Base-by-base conservation (phyloP, 2,113 vertebrate species). In the Callaeas wilsoni region DNA sequence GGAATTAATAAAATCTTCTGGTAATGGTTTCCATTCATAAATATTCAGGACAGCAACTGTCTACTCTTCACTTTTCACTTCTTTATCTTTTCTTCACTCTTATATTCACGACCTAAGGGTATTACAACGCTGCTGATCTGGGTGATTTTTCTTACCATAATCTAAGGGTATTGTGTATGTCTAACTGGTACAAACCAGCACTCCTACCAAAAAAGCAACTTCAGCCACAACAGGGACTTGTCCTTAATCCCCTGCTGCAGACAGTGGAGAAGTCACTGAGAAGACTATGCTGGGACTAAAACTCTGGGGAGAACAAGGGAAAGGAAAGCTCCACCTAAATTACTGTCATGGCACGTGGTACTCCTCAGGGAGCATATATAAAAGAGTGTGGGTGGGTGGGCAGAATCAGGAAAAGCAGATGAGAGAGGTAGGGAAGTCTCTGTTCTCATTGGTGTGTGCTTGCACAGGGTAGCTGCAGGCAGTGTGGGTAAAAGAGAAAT, bases 401-500 rank as follows among this genome's bases (percentile, higher is more conserved):
- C 56, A 90, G 57, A 39, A 14, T 4, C 17, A 50, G 26, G 19
- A 80, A 82, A 41, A 83, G 17, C 16, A 69, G 57, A 15, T 1
- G 5, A 41, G 26, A 30, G 16, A 74, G 13, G 5, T 25, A 33
- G 17, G 10, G 35, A 47, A 67, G 23, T 9, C 18, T 9, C 7
- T 63, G 26, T 46, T 82, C 46, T 62, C 1, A 0, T 0, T 62
- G 39, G 10, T 0, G 0, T 26, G 3, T 30, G 41, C 12, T 26
- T n/a, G 39, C 0, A 3, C 23, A 63, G 35, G 6, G 23, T 22
- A 47, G 33, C 29, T 49, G 41, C 50, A 52, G 37, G 32, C 2
- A 1, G 12, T 8, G 6, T 49, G 59, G 22, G 19, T 83, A 25
- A 78, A 77, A 71, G 20, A 14, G n/a, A 84, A 69, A 27, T 63